phyloP scores from a whole-genome alignment of 2,888 invertebrate species.

The Achlya flavicornis region DNA sequence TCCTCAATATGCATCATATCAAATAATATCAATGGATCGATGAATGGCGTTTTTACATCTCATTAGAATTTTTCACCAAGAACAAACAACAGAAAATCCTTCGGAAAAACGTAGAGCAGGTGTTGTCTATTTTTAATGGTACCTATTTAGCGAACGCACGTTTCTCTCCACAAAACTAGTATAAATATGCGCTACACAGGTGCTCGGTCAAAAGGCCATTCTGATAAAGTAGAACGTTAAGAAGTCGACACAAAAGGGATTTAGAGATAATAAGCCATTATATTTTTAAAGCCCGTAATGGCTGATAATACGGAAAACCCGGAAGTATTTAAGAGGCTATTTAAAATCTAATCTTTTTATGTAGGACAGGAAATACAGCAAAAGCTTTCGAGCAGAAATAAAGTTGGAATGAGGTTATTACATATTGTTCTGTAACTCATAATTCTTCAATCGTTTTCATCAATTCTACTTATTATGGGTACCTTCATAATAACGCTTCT shows the following conservation, averaged over 20 bases:
- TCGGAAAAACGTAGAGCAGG: neutral
- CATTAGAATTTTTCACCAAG: constrained; percentile 17
- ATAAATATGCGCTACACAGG: no score
- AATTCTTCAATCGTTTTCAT: no score
- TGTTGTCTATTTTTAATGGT: neutral
- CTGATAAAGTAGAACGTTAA: neutral
- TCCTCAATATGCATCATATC: neutral
- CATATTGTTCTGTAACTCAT: no score
- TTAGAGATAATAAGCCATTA: neutral
- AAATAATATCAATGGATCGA: constrained; percentile 1
- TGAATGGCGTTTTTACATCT: constrained; percentile 19
- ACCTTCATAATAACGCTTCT: no score
- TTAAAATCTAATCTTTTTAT: neutral
- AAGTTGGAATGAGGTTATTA: no score
- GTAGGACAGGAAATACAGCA: neutral
- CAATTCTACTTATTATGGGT: no score
- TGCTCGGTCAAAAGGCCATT: no score
- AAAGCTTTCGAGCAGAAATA: neutral
- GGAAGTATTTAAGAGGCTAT: neutral
- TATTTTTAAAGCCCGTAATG: neutral
- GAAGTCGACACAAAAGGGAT: neutral
- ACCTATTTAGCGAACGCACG: neutral
- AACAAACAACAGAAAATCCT: constrained; percentile 6
- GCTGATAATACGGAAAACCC: neutral
- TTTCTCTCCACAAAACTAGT: no score